Percentiles rank a stretch among this genome's conserved stretches.
Conservation (phyloP, 2,113 vertebrate genomes). For the Hiodon tergisus region DNA sequence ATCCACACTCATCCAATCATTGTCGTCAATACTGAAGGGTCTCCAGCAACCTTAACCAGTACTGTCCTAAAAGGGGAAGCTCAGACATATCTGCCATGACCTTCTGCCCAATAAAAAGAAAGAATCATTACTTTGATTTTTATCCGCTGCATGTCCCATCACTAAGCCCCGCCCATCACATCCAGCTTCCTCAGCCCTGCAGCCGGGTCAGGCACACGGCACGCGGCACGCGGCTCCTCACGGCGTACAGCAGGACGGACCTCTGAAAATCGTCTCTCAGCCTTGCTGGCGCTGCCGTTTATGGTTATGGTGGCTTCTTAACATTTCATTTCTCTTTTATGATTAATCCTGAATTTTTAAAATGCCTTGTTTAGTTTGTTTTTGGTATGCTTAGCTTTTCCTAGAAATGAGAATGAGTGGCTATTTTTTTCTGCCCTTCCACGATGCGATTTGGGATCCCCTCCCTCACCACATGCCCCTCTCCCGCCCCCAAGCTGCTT, state of each 20-base stretch:
- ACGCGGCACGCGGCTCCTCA: too few species aligned
- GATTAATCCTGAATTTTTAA: background rate
- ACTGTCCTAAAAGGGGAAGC: background rate
- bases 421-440: background rate
- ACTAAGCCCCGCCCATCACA: too few species aligned
- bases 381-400: background rate
- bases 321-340: background rate
- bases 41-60: background rate
- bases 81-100: background rate
- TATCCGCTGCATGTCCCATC: background rate
- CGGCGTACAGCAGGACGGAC: too few species aligned
- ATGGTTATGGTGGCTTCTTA: conserved; percentile 2
- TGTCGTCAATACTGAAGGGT: background rate
- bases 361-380: background rate
- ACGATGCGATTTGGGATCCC: background rate
- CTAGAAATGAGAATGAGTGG: background rate
- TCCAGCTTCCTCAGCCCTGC: too few species aligned
- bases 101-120: background rate
- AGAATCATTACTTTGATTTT: background rate
- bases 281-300: background rate
- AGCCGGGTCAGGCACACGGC: too few species aligned
- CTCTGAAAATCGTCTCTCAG: too few species aligned
- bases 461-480: background rate
- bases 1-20: too few species aligned
- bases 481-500: too few species aligned